Base-by-base conservation (phyloP, 2,888 invertebrate genomes). In the Cartodere bifasciata region DNA sequence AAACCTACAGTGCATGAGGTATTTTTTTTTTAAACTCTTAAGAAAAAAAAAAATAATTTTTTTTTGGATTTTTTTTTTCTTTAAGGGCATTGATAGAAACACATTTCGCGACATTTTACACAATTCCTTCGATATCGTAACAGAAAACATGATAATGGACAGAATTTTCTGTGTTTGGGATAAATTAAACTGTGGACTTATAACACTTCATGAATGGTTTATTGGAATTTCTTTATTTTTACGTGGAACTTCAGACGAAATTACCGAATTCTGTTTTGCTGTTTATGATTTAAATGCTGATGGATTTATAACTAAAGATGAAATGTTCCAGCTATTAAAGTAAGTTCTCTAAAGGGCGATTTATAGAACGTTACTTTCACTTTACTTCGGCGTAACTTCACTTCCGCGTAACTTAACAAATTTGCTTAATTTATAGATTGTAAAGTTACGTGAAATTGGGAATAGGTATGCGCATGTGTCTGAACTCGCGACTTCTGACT, bases 231-330 rank as follows among this genome's bases (percentile, higher is more conserved):
- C 76, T 0, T 60, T 81, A 1, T 80, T 77, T 47, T 60, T 83
- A 6, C 68, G 74, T 15, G 78, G 79, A 1, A 65, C 64, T 15
- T 49, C 73, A 12, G 68, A 74, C 10, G 75, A 80, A 46, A 70
- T 74, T 40, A 75, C 76, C 33, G 52, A 64, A 22, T 84, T 75
- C 45, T 74, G 75, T 27, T 80, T 75, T 48, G 64, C 67, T 38
- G 75, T 77, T 26, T 84, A 83, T 45, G 80, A 83, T 50, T 56
- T 79, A 5, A 68, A 79, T 35, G 66, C 72, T 2, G 77, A 78
- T 46, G 76, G 76, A 0, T 61, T 64, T 37, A 65, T 85, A n/a
- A 70, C 76, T 14, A 68, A 81, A 29, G 83, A 83, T 46, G 76
- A 78, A 35, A 77, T 85, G 68, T 77, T 77, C 48, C 73, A 74